Evolutionary conservation across 2,888 invertebrate species (phyloP).

Genomic region (Artemia sp.): DNA sequence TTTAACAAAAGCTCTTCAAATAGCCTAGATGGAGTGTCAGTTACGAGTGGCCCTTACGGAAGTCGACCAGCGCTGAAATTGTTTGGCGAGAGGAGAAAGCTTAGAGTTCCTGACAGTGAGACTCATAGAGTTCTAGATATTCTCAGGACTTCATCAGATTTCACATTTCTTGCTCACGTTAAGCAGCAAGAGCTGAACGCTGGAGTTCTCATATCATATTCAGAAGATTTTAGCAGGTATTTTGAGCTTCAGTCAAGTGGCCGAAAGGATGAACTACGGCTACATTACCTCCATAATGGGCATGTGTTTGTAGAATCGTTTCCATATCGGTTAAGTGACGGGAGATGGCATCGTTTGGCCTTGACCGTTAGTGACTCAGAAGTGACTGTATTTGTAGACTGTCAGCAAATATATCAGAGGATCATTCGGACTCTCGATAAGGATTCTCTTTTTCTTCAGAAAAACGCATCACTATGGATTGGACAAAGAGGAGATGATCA

Average conservation of each 20-base stretch:
- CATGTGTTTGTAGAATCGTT: conserved; percentile 51
- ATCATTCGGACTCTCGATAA: conserved; percentile 46
- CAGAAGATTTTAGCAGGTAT: conserved; percentile 57
- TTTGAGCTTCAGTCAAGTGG: conserved; percentile 82
- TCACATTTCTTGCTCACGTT: no score
- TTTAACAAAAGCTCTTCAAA: neutral
- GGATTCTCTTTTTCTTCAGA: conserved; percentile 32
- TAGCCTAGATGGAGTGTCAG: neutral
- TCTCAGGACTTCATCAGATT: no score
- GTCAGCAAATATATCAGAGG: conserved; percentile 65
- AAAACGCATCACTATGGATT: conserved; percentile 66
- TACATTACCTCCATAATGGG: conserved; percentile 50
- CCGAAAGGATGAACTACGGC: conserved; percentile 63
- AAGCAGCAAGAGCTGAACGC: no score
- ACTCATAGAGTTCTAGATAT: no score
- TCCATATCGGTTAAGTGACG: conserved; percentile 68
- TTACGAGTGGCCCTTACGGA: conserved; percentile 3
- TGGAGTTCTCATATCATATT: no score
- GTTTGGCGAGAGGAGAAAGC: neutral
- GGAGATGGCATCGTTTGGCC: conserved; percentile 70
- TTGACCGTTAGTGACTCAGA: conserved; percentile 58
- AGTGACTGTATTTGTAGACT: conserved; percentile 67
- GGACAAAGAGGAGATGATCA: conserved; percentile 71
- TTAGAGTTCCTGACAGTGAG: no score
- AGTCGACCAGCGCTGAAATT: conserved; percentile 11